These are phyloP conservation scores for Ectropis crepuscularia DNA, from an alignment of 2,888 invertebrate species.

Conservation along the genomic window DNA sequence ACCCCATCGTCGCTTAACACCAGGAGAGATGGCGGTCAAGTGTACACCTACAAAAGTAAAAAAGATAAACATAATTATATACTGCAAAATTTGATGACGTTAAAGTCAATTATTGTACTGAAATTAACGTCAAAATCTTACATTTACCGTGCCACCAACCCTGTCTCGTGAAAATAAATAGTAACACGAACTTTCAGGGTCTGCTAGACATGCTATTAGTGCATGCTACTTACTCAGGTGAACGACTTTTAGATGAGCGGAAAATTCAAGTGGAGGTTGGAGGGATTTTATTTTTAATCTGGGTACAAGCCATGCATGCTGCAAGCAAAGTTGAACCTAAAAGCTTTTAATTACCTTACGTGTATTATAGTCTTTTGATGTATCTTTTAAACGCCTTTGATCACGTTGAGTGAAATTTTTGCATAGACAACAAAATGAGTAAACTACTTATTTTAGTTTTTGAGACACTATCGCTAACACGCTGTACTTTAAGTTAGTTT, in stretches of 20 bases:
- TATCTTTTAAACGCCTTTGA: neutral
- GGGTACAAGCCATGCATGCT: conserved; percentile 3
- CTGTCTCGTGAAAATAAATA: conserved; percentile 13
- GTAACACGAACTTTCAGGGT: conserved; percentile 4
- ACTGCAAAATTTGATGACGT: no score
- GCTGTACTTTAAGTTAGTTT: no score
- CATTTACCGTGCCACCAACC: neutral
- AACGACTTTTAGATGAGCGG: conserved; percentile 17
- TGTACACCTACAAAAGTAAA: no score
- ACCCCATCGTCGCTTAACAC: no score
- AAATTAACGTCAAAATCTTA: neutral
- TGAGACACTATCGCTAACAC: no score
- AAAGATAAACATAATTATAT: no score
- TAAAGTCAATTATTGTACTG: no score
- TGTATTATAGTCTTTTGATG: neutral
- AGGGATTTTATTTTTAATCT: conserved; percentile 11
- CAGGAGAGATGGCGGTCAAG: no score
- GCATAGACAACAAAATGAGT: no score
- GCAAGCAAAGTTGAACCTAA: conserved; percentile 4
- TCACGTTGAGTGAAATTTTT: no score
- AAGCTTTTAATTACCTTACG: neutral
- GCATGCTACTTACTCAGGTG: conserved; percentile 11
- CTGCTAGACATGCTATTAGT: conserved; percentile 19
- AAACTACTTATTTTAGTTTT: no score
- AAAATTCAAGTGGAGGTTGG: conserved; percentile 15